A percentile compares a stretch with the other conserved stretches of the same genome.
These are phyloP conservation scores for Tamandua tetradactyla DNA, from an alignment of 2,797 vertebrate genomes.

Conservation along the genomic window DNA sequence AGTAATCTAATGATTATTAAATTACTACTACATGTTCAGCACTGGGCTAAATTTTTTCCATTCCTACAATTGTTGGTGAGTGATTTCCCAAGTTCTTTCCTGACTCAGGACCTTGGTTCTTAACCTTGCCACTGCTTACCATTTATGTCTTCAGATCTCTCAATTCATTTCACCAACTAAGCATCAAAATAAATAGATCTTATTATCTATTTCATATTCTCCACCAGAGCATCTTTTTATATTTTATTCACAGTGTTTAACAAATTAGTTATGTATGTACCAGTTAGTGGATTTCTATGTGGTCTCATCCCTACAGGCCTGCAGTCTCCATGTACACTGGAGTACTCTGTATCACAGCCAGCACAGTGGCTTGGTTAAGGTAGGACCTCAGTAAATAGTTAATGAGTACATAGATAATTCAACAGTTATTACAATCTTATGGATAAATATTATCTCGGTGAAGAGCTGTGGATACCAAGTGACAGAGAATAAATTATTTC, in stretches of 20 bases:
- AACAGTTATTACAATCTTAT: neutral
- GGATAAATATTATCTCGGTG: neutral
- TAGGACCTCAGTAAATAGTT: neutral
- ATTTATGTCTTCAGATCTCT: neutral
- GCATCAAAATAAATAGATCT: neutral
- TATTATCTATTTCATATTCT: neutral
- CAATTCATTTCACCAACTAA: neutral
- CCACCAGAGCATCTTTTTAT: neutral
- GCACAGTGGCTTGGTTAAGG: neutral
- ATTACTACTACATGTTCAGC: neutral
- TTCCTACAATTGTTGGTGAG: neutral
- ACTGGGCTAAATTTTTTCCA: neutral
- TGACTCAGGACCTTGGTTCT: neutral
- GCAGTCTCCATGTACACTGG: neutral
- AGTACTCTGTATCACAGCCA: fast-evolving
- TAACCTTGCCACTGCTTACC: neutral
- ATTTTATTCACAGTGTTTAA: neutral
- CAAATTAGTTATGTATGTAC: neutral
- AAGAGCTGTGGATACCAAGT: neutral
- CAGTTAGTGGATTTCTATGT: neutral
- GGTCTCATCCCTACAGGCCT: neutral
- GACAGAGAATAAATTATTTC: neutral
- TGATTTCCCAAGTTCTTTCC: neutral
- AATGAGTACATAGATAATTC: neutral
- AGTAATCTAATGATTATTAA: neutral